A percentile compares a stretch with the other conserved stretches of the same genome.
These are phyloP conservation scores for Benitochromis conjunctus DNA, from an alignment of 2,113 vertebrate species.

Conservation along the genomic window DNA sequence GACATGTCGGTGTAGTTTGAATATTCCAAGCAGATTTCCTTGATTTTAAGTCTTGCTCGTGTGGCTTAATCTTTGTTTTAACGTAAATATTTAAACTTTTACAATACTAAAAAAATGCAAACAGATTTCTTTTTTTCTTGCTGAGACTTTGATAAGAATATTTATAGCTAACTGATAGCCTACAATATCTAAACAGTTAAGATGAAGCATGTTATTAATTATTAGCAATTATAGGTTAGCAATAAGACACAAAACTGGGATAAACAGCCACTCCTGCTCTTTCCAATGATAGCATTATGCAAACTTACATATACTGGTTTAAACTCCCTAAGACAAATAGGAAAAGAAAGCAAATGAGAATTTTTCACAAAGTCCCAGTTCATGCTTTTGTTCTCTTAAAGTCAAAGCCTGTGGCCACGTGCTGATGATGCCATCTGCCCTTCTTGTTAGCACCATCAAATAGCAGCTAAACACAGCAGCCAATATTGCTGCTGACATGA, in stretches of 20 bases:
- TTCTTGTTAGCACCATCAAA: neutral
- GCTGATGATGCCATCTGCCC: neutral
- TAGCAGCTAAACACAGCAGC: neutral
- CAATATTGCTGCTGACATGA: neutral
- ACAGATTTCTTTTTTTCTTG: neutral
- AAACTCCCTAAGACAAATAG: neutral
- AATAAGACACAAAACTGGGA: neutral
- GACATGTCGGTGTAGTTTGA: neutral
- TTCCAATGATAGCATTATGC: neutral
- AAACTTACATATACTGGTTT: neutral
- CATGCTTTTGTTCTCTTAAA: neutral
- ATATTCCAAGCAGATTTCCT: neutral
- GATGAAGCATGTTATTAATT: neutral
- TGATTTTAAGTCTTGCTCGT: neutral
- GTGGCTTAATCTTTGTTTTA: neutral
- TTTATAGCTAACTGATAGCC: neutral
- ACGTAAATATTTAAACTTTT: neutral
- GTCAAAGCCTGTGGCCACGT: fast-evolving
- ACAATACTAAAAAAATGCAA: neutral
- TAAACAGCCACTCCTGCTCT: neutral
- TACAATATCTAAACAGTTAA: neutral
- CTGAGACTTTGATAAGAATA: neutral
- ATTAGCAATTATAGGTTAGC: neutral
- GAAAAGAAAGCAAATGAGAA: neutral
- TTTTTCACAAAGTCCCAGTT: neutral